Evolutionary conservation across 2,888 invertebrate genomes (phyloP), one percentile per base, ranked within the genome.

Genomic region (Leptogaster cylindrica): DNA sequence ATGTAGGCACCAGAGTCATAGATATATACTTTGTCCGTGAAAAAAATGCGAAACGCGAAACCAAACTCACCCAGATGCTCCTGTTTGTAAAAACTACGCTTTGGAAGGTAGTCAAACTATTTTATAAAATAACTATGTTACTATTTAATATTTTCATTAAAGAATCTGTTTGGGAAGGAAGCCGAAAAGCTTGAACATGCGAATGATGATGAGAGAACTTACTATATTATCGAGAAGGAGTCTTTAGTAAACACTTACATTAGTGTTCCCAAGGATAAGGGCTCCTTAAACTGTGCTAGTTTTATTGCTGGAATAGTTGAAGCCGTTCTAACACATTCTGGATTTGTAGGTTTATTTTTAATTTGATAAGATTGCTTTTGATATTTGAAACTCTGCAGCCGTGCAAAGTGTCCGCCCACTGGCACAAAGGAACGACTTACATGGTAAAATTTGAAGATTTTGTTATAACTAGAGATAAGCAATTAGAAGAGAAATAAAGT

Each of bases 391-490:
- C n/a, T n/a, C n/a, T 89, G 70, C 83, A 98, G 97, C 92, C 97
- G 2, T 95, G 96, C 41, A 97, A 97, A 83, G 98, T 99, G 5
- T 92, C 97, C 0, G 97, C 97, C 0, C 97, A 98, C 80, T 98
- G 97, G 97, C 98, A 99, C 80, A 97, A 98, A 80, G 99, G 97
- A 39, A 98, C 98, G 6, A 97, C 98, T 0, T 99, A 97, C 78
- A 96, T 98, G 93, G 95, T 99, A 6, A 95, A 96, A 82, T 97
- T 97, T 82, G 97, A 97, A 73, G 96, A 97, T 77, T 87, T 90
- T 28, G 96, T 97, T 61, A 91, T 96, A 73, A 84, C 89, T 2
- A 85, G 96, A 74, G 96, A 97, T 78, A 96, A 95, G 78, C 91
- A 93, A 74, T 82, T 95, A 70, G 96, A 96, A 82, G 93, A 94